phyloP scores from a whole-genome alignment of 2,797 vertebrate species.

The Malurus leucopterus region DNA sequence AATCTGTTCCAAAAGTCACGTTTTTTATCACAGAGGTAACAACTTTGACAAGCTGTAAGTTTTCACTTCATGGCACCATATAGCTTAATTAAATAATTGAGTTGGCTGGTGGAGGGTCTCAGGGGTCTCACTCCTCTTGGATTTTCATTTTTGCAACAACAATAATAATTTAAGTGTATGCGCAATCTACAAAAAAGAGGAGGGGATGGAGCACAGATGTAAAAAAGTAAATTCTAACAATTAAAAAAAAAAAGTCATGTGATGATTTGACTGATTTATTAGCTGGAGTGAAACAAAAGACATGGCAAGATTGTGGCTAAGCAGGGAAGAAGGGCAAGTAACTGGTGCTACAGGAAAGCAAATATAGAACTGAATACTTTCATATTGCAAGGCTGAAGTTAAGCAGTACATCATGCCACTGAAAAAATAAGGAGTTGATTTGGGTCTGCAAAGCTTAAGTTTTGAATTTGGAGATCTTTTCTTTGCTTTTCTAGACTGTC shows the following conservation, averaged over 20 bases:
- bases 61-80: background rate
- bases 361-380: background rate
- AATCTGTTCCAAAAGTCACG: background rate
- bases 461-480: constrained; percentile 1
- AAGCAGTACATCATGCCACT: background rate
- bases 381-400: background rate
- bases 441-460: constrained; percentile 3
- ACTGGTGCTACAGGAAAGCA: background rate
- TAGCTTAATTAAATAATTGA: background rate
- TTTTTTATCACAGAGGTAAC: background rate
- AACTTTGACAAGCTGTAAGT: background rate
- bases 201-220: background rate
- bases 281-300: background rate
- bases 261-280: background rate
- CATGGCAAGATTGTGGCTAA: background rate
- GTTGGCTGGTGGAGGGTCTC: background rate
- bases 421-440: background rate
- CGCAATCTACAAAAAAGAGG: background rate
- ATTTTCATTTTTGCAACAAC: constrained; percentile 19
- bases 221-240: background rate
- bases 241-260: background rate
- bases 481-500: background rate
- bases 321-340: background rate
- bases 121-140: background rate
- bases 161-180: background rate